Evolutionary conservation across 2,888 invertebrate species (phyloP).

Genomic region (Eudemis profundana): DNA sequence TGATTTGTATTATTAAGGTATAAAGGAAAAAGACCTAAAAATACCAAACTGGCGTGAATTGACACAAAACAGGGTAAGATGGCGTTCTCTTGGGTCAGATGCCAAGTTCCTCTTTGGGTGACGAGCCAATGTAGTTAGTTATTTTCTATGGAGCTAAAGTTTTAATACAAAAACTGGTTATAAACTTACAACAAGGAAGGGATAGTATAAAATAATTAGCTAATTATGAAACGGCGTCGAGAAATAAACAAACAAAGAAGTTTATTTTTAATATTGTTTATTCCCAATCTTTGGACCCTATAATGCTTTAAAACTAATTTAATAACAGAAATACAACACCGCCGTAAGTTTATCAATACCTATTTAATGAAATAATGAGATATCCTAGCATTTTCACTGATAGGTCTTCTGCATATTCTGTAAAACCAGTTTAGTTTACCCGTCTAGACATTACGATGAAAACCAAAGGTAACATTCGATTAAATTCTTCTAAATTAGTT

Average conservation of each 20-base stretch:
- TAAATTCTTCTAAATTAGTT: slow-evolving; percentile 56
- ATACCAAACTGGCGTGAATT: too few relatives aligned
- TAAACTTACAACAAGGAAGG: neutral
- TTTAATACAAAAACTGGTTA: neutral
- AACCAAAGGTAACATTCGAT: slow-evolving; percentile 34
- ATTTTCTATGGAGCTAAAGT: too few relatives aligned
- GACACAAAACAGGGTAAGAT: too few relatives aligned
- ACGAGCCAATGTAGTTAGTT: too few relatives aligned
- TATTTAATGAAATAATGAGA: slow-evolving; percentile 64
- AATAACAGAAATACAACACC: slow-evolving; percentile 85
- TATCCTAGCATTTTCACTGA: slow-evolving; percentile 60
- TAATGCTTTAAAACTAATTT: slow-evolving; percentile 88
- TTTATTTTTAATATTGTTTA: slow-evolving; percentile 87
- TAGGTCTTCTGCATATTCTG: slow-evolving; percentile 54
- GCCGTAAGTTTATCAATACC: slow-evolving; percentile 62
- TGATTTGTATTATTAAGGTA: too few relatives aligned
- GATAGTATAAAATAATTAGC: neutral
- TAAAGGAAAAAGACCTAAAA: too few relatives aligned
- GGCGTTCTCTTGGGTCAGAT: too few relatives aligned
- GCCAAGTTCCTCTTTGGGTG: too few relatives aligned
- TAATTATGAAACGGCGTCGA: neutral
- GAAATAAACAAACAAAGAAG: slow-evolving; percentile 67
- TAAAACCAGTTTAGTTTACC: slow-evolving; percentile 60
- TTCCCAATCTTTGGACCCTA: slow-evolving; percentile 91
- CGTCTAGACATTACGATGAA: slow-evolving; percentile 44